Evolutionary conservation across 2,797 vertebrate genomes (phyloP).

Genomic region (Gallinago stenura): DNA sequence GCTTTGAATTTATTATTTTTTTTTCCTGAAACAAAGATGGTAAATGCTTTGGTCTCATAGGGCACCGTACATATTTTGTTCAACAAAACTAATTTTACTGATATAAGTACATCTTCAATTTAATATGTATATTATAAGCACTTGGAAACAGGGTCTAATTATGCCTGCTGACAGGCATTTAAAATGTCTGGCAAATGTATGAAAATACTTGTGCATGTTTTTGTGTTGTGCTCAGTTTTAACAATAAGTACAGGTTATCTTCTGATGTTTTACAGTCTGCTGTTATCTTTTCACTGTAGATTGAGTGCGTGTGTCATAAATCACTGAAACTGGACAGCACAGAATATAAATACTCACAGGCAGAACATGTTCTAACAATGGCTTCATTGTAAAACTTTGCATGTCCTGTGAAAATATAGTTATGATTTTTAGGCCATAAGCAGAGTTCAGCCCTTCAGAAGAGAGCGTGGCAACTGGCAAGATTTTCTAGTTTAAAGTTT

Average conservation of each 20-base stretch:
- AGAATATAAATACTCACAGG: neutral
- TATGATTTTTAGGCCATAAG: neutral
- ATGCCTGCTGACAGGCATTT: neutral
- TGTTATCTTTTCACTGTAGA: neutral
- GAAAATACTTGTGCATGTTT: neutral
- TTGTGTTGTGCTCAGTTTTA: neutral
- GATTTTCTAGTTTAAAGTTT: neutral
- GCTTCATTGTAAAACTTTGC: neutral
- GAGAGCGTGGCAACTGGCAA: neutral
- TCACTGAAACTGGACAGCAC: rapidly evolving
- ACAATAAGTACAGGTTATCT: neutral
- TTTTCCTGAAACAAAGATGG: neutral
- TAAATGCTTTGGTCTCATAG: neutral
- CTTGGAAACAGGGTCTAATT: neutral
- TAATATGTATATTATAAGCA: neutral
- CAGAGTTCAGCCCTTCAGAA: neutral
- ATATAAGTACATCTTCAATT: neutral
- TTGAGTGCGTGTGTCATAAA: neutral
- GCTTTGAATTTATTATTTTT: neutral
- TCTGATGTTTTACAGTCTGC: neutral
- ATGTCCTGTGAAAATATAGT: neutral
- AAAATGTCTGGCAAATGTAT: neutral
- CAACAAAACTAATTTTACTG: neutral
- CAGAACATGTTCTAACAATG: neutral
- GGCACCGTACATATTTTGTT: neutral